Conservation (phyloP, 2,113 vertebrate genomes). For the Istiophorus platypterus region DNA sequence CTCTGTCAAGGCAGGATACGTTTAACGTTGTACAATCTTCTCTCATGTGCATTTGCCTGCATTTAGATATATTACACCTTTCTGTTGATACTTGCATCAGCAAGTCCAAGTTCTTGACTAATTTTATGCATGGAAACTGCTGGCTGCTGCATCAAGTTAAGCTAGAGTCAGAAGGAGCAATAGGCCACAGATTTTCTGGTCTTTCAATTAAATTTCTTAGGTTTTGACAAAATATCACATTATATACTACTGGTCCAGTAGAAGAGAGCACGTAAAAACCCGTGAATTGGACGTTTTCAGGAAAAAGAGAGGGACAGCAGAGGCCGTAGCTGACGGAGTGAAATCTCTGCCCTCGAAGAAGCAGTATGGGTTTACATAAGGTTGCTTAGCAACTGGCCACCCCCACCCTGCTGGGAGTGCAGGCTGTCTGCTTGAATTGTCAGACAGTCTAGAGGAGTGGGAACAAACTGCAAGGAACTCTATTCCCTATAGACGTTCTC, state of each 20-base stretch:
- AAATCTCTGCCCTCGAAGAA: slow-evolving; percentile 53
- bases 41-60: not conserved
- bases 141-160: slow-evolving; percentile 2
- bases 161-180: not conserved
- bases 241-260: not conserved
- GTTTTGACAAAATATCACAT: not conserved
- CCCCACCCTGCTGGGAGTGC: slow-evolving; percentile 63
- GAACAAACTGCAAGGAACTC: slow-evolving; percentile 51
- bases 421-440: slow-evolving; percentile 68
- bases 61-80: not conserved
- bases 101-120: not conserved
- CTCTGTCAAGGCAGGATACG: not conserved
- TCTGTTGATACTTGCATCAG: slow-evolving; percentile 8
- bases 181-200: not conserved
- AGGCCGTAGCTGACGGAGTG: slow-evolving; percentile 28
- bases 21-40: not conserved
- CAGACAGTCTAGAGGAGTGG: slow-evolving; percentile 69
- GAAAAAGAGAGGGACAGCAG: slow-evolving; percentile 32
- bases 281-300: slow-evolving; percentile 35
- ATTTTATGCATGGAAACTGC: slow-evolving; percentile 19
- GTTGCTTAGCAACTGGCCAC: slow-evolving; percentile 77
- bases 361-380: slow-evolving; percentile 56
- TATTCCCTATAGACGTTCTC: slow-evolving; percentile 27
- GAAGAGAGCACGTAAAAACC: slow-evolving; percentile 6
- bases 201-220: not conserved